Conservation (phyloP, 2,113 vertebrate species). For the Hypanus sabinus region DNA sequence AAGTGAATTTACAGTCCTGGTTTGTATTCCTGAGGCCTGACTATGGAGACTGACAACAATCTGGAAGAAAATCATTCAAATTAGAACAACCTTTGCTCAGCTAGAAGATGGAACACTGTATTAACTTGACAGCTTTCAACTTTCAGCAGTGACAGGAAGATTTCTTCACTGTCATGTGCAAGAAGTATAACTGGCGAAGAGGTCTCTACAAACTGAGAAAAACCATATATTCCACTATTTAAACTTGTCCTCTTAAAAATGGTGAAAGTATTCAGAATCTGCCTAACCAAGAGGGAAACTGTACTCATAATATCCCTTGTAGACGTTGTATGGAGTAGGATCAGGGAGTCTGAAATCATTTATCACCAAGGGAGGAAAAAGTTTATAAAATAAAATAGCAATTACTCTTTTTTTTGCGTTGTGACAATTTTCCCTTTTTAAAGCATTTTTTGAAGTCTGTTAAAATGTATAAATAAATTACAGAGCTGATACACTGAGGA, state of each 20-base stretch:
- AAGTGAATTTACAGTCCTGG: too few species aligned
- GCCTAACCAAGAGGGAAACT: neutral
- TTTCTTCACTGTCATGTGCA: neutral
- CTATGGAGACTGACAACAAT: neutral
- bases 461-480: conserved; percentile 45
- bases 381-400: neutral
- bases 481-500: conserved; percentile 51
- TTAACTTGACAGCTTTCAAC: neutral
- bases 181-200: neutral
- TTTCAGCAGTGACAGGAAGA: neutral
- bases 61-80: neutral
- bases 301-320: neutral
- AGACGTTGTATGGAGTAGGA: neutral
- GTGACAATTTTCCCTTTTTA: conserved; percentile 2
- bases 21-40: neutral
- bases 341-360: neutral
- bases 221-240: neutral
- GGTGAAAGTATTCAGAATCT: neutral
- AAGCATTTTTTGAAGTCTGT: neutral
- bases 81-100: neutral
- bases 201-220: neutral
- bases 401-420: neutral
- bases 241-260: neutral
- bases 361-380: neutral
- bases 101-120: neutral